Evolutionary conservation across 1,140 invertebrate genomes (phyloP), one percentile per base, ranked within the genome.

Genomic region (Drosophila pseudoananassae): DNA sequence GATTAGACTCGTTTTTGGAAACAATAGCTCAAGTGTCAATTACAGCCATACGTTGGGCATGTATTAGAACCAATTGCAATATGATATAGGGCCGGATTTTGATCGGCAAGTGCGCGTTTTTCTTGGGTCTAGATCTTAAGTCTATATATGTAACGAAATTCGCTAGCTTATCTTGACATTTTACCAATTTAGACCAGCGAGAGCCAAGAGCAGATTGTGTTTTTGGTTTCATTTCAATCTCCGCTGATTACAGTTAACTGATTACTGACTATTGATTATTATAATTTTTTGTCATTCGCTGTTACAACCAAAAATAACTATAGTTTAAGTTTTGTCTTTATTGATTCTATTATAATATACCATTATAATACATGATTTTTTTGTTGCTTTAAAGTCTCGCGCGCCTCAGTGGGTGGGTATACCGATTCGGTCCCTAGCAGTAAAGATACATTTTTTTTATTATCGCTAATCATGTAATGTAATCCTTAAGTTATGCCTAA

Each of bases 81-180:
- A 69, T 69, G 29, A 33, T 43, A 47, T 46, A 47, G 66, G 43
- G 14, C 29, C 69, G 43, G 45, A 73, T 73, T 73, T 73, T 61
- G 69, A 49, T 49, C 38, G 57, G 68, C 70, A 73, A 73, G 45
- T 60, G 70, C 61, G 23, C 52, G 59, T 74, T 64, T 40, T 74
- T 74, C 70, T 74, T 74, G 71, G 59, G 70, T 74, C 52, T 74
- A 74, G 71, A 40, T 74, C 58, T 74, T 74, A 74, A 74, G 71
- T 65, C 56, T 61, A 27, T 38, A 63, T 57, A 75, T 66, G 51
- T 75, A 64, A 74, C 40, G 9, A 76, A 47, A 73, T 65, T 74
- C 46, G 63, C 63, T 74, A 54, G 69, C 71, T 75, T 74, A 75
- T 58, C 27, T 74, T 57, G 31, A 54, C 54, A 33, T 33, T 54